phyloP scores from a whole-genome alignment of 2,113 vertebrate genomes.

The Gymnogyps californianus region DNA sequence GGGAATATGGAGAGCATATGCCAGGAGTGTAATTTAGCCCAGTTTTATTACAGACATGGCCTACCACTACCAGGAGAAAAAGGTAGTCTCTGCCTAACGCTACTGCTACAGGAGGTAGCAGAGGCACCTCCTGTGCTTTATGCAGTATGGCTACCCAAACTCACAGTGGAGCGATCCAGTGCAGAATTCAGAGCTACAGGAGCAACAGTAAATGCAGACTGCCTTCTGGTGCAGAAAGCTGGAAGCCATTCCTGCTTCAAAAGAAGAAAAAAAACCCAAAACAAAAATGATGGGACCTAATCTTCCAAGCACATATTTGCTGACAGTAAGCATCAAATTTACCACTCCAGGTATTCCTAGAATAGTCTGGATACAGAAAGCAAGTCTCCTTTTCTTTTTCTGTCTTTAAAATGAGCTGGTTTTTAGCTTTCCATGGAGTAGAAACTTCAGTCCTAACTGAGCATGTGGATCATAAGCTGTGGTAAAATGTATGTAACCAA shows the following conservation, averaged over 20 bases:
- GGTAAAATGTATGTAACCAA: background rate
- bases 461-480: background rate
- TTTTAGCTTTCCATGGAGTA: background rate
- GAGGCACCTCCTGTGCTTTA: background rate
- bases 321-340: background rate
- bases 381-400: background rate
- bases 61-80: background rate
- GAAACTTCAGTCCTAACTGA: background rate
- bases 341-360: background rate
- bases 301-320: background rate
- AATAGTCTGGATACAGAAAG: background rate
- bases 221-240: background rate
- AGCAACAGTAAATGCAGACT: background rate
- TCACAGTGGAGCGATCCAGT: background rate
- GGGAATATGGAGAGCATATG: background rate
- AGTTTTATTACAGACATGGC: background rate
- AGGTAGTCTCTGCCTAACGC: background rate
- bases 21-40: background rate
- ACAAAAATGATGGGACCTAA: accelerated
- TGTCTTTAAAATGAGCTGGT: background rate
- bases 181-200: background rate
- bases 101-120: background rate
- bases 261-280: background rate
- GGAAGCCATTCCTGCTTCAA: background rate
- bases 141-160: background rate